Percentiles rank a stretch among this genome's conserved stretches.
These are phyloP conservation scores for Ctena decussata DNA, from an alignment of 2,888 invertebrate species.

Conservation along the genomic window DNA sequence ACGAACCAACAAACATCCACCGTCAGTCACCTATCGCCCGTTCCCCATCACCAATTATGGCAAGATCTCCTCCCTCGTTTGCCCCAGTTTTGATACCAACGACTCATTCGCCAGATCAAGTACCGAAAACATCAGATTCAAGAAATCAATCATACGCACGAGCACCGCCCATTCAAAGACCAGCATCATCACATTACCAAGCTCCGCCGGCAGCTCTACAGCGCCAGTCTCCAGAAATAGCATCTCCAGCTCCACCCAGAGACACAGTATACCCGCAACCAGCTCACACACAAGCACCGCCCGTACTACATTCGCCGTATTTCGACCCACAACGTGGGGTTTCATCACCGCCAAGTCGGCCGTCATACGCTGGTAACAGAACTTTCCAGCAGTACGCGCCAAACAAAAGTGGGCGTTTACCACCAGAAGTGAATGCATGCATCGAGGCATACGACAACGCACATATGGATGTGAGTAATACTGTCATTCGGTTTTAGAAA, in stretches of 20 bases:
- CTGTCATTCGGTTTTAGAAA: too few species aligned
- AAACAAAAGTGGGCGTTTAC: conserved; percentile 10
- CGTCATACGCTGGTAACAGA: not conserved
- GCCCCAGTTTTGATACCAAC: too few species aligned
- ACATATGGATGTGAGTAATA: conserved; percentile 10
- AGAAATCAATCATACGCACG: not conserved
- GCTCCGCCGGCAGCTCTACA: not conserved
- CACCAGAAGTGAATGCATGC: conserved; percentile 42
- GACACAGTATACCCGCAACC: not conserved
- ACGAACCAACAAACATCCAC: too few species aligned
- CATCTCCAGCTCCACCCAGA: not conserved
- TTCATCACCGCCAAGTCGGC: not conserved
- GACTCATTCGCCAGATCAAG: not conserved
- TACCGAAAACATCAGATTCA: too few species aligned
- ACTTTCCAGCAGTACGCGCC: not conserved
- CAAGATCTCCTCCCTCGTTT: not conserved
- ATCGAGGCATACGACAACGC: conserved; percentile 44
- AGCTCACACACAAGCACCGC: not conserved
- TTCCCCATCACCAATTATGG: not conserved
- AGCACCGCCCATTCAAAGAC: not conserved
- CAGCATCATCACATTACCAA: not conserved
- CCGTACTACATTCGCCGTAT: not conserved
- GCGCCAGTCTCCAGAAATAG: not conserved
- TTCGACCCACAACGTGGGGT: not conserved
- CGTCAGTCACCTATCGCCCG: too few species aligned